These are phyloP conservation scores for Saccostrea echinata DNA, from an alignment of 1,140 invertebrate genomes.

Conservation along the genomic window DNA sequence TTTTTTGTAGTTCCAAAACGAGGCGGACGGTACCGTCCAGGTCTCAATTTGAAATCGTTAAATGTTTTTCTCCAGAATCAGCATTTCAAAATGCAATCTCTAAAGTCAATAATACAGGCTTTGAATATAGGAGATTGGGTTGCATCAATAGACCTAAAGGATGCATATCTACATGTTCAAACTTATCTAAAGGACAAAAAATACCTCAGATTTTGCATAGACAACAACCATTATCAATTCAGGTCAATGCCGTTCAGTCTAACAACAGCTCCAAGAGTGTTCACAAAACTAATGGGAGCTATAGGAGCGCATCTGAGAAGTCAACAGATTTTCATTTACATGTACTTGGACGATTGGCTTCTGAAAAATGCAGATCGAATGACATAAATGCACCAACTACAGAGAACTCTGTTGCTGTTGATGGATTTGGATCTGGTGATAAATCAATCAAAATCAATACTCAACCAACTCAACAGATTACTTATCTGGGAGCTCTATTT, in stretches of 20 bases:
- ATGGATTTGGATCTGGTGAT: slow-evolving; percentile 18
- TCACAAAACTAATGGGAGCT: too few species aligned
- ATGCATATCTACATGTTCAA: slow-evolving; percentile 54
- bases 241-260: slow-evolving; percentile 37
- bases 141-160: slow-evolving; percentile 46
- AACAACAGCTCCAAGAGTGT: slow-evolving; percentile 14
- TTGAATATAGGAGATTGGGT: slow-evolving; percentile 46
- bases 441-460: slow-evolving; percentile 2
- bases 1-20: slow-evolving; percentile 52
- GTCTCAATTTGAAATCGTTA: slow-evolving; percentile 51
- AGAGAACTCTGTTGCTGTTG: not conserved
- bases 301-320: too few species aligned
- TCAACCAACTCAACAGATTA: not conserved
- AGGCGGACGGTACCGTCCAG: slow-evolving; percentile 39
- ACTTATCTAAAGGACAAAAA: too few species aligned
- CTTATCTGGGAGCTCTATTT: slow-evolving; percentile 8
- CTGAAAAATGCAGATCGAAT: slow-evolving; percentile 26
- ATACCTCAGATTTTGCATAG: too few species aligned
- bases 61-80: slow-evolving; percentile 41
- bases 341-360: slow-evolving; percentile 55
- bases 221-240: slow-evolving; percentile 41
- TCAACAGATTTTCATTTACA: too few species aligned
- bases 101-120: slow-evolving; percentile 49
- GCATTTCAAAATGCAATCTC: slow-evolving; percentile 56
- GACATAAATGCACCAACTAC: not conserved